Conservation (phyloP, 2,797 vertebrate species). For the Sebastes umbrosus region DNA sequence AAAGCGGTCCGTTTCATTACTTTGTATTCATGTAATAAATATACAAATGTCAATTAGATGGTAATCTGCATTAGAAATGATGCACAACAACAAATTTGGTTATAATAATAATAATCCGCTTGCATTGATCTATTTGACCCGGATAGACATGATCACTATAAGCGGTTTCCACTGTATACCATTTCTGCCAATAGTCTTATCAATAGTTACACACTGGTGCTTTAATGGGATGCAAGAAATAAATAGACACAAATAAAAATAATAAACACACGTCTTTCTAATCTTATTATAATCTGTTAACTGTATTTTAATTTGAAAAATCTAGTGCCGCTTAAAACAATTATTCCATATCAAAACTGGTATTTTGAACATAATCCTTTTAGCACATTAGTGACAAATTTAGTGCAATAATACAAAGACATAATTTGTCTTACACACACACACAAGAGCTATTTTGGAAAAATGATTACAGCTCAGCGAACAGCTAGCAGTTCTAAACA, state of each 20-base stretch:
- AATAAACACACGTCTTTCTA: not conserved
- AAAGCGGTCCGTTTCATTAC: too few relatives aligned
- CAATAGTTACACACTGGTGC: too few relatives aligned
- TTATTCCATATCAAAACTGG: not conserved
- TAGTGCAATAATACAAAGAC: not conserved
- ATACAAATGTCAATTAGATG: too few relatives aligned
- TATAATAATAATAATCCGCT: too few relatives aligned
- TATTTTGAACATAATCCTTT: not conserved
- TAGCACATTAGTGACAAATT: not conserved
- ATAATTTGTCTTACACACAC: not conserved
- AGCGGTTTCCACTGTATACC: too few relatives aligned
- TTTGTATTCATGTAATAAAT: too few relatives aligned
- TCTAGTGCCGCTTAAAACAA: not conserved
- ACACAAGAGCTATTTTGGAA: not conserved
- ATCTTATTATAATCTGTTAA: not conserved
- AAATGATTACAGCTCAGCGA: not conserved
- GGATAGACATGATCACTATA: too few relatives aligned
- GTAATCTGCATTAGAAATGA: too few relatives aligned
- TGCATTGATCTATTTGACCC: too few relatives aligned
- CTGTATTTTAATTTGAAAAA: not conserved
- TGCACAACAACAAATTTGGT: too few relatives aligned
- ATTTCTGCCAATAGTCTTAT: too few relatives aligned
- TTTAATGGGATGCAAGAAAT: not conserved
- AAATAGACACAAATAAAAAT: not conserved
- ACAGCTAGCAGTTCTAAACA: not conserved